Evolutionary conservation across 2,797 vertebrate species (phyloP).

Genomic region (Prionace glauca): DNA sequence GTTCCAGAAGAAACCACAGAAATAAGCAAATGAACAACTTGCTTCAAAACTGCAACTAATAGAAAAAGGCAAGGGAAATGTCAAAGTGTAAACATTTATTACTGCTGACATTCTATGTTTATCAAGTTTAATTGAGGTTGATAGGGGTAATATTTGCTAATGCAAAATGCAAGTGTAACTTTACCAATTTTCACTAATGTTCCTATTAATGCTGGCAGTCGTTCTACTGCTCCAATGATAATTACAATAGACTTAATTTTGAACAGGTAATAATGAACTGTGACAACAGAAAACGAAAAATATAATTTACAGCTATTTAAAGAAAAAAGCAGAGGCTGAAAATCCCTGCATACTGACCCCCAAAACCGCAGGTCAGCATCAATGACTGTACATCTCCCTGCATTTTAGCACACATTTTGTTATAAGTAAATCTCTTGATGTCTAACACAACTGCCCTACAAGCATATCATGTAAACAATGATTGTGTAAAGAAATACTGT

Average conservation of each 20-base stretch:
- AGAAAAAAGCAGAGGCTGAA: not conserved
- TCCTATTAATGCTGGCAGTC: not conserved
- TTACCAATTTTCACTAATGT: not conserved
- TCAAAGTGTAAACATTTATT: not conserved
- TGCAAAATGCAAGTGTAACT: not conserved
- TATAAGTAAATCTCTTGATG: not conserved
- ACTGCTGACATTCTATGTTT: not conserved
- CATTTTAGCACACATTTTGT: not conserved
- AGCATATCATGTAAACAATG: not conserved
- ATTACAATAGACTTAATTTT: not conserved
- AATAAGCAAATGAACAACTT: not conserved
- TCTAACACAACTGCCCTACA: not conserved
- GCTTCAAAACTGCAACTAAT: not conserved
- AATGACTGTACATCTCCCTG: not conserved
- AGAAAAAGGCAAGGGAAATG: not conserved
- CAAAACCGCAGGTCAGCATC: not conserved
- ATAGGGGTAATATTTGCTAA: not conserved
- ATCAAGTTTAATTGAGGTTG: not conserved
- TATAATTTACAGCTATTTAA: not conserved
- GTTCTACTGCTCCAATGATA: not conserved
- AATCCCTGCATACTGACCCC: not conserved
- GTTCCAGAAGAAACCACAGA: not conserved
- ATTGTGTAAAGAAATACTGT: not conserved
- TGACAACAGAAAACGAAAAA: not conserved
- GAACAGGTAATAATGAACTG: not conserved